These are phyloP conservation scores for Ursus arctos DNA, from an alignment of 2,113 vertebrate species.

Conservation along the genomic window DNA sequence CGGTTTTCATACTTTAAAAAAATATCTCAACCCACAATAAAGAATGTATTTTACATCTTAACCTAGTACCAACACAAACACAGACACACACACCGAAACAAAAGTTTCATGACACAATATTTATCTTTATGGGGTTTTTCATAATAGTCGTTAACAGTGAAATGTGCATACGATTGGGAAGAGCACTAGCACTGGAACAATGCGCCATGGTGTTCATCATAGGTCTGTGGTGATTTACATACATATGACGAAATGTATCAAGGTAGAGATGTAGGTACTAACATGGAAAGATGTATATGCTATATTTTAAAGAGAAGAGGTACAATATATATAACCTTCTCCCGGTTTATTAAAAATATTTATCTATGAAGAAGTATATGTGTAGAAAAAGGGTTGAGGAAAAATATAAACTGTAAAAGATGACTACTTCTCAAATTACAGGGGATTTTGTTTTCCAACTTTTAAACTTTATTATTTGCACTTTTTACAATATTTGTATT, in stretches of 20 bases:
- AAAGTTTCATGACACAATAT: background rate
- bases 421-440: background rate
- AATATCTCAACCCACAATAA: background rate
- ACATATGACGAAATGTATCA: background rate
- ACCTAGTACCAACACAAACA: background rate
- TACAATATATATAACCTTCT: background rate
- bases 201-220: rapidly evolving
- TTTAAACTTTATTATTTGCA: background rate
- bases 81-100: background rate
- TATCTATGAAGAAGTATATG: background rate
- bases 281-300: background rate
- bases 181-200: background rate
- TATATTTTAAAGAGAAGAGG: background rate
- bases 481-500: background rate
- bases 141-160: background rate
- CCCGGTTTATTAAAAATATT: background rate
- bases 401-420: background rate
- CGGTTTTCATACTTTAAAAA: background rate
- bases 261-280: background rate
- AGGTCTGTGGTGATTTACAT: background rate
- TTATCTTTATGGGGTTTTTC: background rate
- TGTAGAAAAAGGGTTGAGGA: background rate
- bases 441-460: background rate
- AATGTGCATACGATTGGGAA: background rate
- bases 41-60: background rate